Conservation (phyloP, 2,888 invertebrate species). For the Brachylomia viminalis region DNA sequence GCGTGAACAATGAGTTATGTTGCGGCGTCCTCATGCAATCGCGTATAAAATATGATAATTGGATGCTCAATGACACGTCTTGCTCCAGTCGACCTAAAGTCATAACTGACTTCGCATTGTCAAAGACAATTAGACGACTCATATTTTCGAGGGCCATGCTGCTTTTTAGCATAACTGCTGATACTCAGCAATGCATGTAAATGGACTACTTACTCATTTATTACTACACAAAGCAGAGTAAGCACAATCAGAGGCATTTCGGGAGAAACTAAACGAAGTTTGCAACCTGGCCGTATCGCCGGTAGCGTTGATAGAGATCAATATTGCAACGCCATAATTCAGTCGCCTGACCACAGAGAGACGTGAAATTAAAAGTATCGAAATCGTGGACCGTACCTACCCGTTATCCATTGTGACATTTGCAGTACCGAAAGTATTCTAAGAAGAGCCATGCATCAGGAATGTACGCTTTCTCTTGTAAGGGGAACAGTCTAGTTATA, state of each 20-base stretch:
- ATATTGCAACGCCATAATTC: constrained; percentile 60
- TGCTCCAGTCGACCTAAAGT: constrained; percentile 69
- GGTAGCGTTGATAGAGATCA: constrained; percentile 57
- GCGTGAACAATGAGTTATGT: constrained; percentile 89
- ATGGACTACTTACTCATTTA: constrained; percentile 40
- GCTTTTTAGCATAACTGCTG: constrained; percentile 50
- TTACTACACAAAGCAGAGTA: constrained; percentile 20
- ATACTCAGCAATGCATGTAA: constrained; percentile 60
- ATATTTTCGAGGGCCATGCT: constrained; percentile 44
- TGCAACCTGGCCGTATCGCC: constrained; percentile 41
- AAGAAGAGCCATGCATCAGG: constrained; percentile 83
- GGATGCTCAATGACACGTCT: constrained; percentile 81
- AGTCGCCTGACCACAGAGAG: constrained; percentile 67
- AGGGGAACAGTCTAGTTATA: constrained; percentile 85
- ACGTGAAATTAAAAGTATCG: constrained; percentile 82
- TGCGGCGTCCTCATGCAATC: constrained; percentile 87
- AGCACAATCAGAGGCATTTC: constrained; percentile 28
- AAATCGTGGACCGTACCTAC: constrained; percentile 76
- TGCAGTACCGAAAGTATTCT: constrained; percentile 85
- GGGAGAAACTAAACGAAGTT: constrained; percentile 39
- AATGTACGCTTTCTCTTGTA: constrained; percentile 85
- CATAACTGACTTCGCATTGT: constrained; percentile 50
- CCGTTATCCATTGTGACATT: constrained; percentile 88
- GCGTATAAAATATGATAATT: constrained; percentile 89
- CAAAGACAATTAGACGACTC: constrained; percentile 23